A percentile compares a stretch with the other conserved stretches of the same genome.
Conservation (phyloP, 2,113 vertebrate species). For the Calypte anna region DNA sequence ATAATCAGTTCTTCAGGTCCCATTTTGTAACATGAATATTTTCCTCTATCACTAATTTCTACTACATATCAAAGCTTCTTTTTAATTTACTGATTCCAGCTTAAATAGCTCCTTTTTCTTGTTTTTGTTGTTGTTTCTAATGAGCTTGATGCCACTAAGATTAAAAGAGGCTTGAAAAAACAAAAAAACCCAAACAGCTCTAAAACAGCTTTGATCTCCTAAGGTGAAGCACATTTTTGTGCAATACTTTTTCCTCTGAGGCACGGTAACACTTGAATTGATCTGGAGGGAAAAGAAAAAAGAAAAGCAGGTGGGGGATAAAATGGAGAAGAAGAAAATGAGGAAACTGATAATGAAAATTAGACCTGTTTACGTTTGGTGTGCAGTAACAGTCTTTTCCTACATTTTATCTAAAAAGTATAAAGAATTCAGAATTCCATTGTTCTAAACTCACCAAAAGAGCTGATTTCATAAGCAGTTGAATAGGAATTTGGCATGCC, state of each 20-base stretch:
- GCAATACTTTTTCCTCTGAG: conserved; percentile 33
- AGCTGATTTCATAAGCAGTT: background rate
- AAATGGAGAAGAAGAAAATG: conserved; percentile 11
- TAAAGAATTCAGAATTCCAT: background rate
- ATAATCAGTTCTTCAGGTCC: background rate
- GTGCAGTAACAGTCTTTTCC: background rate
- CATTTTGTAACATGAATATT: background rate
- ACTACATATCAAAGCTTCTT: conserved; percentile 14
- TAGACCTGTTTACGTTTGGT: background rate
- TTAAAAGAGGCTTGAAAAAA: conserved; percentile 13
- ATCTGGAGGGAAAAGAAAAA: conserved; percentile 27
- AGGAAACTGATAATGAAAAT: background rate
- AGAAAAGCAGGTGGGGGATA: conserved; percentile 41
- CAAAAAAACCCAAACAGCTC: background rate
- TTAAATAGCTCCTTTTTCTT: background rate
- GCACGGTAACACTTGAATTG: conserved; percentile 25
- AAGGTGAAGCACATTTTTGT: conserved; percentile 47
- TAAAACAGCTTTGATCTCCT: conserved; percentile 56
- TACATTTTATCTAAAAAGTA: background rate
- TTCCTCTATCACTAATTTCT: conserved; percentile 24
- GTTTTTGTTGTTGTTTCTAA: conserved; percentile 26
- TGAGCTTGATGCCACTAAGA: conserved; percentile 20
- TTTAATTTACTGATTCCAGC: conserved; percentile 9
- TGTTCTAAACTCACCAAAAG: background rate
- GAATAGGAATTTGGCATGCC: background rate